Evolutionary conservation across 2,888 invertebrate species (phyloP), one percentile per base, ranked within the genome.

Genomic region (Zaprionus obscuricornis): DNA sequence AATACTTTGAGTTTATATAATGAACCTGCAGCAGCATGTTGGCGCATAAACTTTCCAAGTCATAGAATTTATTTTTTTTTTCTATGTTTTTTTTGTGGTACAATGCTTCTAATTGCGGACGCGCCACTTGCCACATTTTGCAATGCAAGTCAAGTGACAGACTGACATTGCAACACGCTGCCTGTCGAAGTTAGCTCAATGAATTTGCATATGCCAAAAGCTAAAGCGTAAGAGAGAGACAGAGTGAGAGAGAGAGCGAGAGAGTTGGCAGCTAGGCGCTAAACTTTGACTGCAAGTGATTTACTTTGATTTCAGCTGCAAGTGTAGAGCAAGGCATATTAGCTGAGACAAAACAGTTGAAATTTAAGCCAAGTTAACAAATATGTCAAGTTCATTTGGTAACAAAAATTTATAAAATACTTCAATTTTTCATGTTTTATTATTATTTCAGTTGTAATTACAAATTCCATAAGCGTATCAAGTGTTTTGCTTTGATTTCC

Each of bases 101-200:
- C 85, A 84, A 78, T 68, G 65, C 59, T 68, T 78, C 78, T 78
- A 78, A 86, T 78, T 86, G 78, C 85, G 59, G 55, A 72, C 76
- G 58, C 66, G 54, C 47, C 59, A 59, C 63, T 66, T 66, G 51
- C 34, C 10, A 11, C 31, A 11, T 7, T 27, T 45, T 10, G 47
- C 42, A 26, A 40, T 39, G 16, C 14, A 24, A 13, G 31, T 42
- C 39, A 17, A 57, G 26, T 57, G 66, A 45, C 51, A 31, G 52
- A 20, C 46, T 7, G 37, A 42, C 36, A 46, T 33, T 24, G 8
- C 4, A 24, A 6, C 54, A 40, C 45, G 36, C 11, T 42, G 27
- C 40, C 34, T 31, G 26, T 46, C 56, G 45, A 59, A 66, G 57
- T 52, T 62, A 57, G 67, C 76, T 64, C 84, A 83, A 83, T 74